Evolutionary conservation across 1,140 invertebrate species (phyloP), one percentile per base, ranked within the genome.

Genomic region (Drosophila ambigua): DNA sequence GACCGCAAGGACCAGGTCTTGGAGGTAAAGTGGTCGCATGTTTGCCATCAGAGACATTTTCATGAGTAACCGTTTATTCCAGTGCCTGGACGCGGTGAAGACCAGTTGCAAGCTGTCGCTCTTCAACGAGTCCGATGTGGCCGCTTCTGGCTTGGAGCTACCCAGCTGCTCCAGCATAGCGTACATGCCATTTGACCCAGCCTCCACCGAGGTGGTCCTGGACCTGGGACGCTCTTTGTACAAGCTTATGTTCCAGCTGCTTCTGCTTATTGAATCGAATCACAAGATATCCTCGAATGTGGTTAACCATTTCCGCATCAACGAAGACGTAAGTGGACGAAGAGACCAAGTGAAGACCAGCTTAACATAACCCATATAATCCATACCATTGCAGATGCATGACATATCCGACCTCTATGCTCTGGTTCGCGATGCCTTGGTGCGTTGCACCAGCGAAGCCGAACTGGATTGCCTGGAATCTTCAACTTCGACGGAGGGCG

Each of bases 241-340:
- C 92, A 98, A 98, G 90, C 93, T 99, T 4, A 97, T 98, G 90
- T 98, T 99, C 85, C 98, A 99, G 91, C 93, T 99, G 11, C 92
- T 99, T 8, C 92, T 99, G 23, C 93, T 99, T 2, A 95, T 98
- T 50, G 98, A 99, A 92, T 96, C 97, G 15, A 97, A 97, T 76
- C 96, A 97, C 82, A 99, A 99, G 93, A 96, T 99, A 94, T 93
- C 98, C 35, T 92, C 93, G 9, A 93, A 93, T 48, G 93, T 94
- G 13, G 82, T 91, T 9, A 91, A 92, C 52, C 90, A 91, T 73
- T 91, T 92, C 69, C 81, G 84, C 51, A 77, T 90, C 44, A 91
- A 91, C 57, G 91, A 92, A 88, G 82, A 90, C 72, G 91, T 92
- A 63, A 83, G 80, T 76, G 2, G 2, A 8, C 35, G 0, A 1